Base-by-base conservation (phyloP, 2,113 vertebrate genomes). In the Sebastes schlegelii region DNA sequence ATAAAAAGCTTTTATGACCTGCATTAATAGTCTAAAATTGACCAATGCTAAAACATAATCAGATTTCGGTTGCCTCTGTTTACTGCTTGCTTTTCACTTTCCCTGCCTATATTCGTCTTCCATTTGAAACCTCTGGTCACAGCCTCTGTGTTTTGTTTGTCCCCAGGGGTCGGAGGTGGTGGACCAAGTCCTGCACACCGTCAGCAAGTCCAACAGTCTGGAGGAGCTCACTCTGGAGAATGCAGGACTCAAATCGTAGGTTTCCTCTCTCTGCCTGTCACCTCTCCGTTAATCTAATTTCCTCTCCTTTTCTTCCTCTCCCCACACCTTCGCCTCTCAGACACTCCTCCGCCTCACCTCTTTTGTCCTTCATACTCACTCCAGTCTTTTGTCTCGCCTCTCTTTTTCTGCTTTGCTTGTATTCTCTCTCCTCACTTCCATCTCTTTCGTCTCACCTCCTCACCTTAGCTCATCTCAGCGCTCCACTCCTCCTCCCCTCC, bases 211-310 rank as follows among this genome's bases (percentile, higher is more conserved):
- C 46, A 96, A 96, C 92, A 97, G 96, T 85, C 93, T 98, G n/a
- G 97, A 98, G 93, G 97, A 98, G 90, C 91, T 98, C 89, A 96
- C 96, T 46, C 93, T 98, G 96, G 97, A 98, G 94, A 98, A 97
- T 2, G 94, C 95, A 0, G 97, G 97, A 46, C 96, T 98, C 79
- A 97, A 97, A 95, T 95, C 96, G 97, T 98, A 94, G 94, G 97
- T 91, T 86, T 67, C 54, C 49, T 67, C 40, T 34, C 40, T 9
- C 81, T 66, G 6, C 55, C 55, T 46, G 55, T 85, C 61, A 52
- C 67, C 61, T 34, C 48, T 78, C 40, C 55, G n/a, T 80, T 26
- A 10, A 74, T 82, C 74, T 72, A 60, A 77, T 85, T 86, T 79
- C 48, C 16, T 81, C 76, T 61, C 1, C 69, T 40, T 60, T 62